Conservation (phyloP, 1,140 invertebrate genomes). For the Drosophila aff. region DNA sequence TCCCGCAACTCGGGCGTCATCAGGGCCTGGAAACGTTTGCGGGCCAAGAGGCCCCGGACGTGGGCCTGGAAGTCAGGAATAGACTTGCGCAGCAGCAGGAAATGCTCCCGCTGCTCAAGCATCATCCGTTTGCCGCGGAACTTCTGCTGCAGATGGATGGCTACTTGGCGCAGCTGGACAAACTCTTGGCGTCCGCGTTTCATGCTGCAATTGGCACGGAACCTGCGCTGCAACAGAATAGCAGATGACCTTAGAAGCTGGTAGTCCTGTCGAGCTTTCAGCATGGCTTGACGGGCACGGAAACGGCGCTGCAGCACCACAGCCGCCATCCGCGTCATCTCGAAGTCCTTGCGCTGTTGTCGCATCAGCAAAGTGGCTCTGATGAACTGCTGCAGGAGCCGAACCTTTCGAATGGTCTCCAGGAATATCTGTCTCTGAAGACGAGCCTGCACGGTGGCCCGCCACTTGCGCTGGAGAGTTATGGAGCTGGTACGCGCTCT, state of each 20-base stretch:
- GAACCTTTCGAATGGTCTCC: slow-evolving; percentile 52
- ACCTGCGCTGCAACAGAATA: slow-evolving; percentile 82
- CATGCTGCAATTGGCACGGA: slow-evolving; percentile 82
- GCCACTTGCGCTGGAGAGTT: slow-evolving; percentile 76
- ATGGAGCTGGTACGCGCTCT: slow-evolving; percentile 52
- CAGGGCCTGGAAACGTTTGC: slow-evolving; percentile 84
- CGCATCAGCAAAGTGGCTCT: slow-evolving; percentile 64
- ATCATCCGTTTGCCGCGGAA: slow-evolving; percentile 85
- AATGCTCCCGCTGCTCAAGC: slow-evolving; percentile 52
- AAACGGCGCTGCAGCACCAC: slow-evolving; percentile 86
- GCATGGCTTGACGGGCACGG: slow-evolving; percentile 78
- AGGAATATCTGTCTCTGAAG: slow-evolving; percentile 72
- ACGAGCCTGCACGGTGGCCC: slow-evolving; percentile 52
- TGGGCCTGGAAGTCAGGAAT: slow-evolving; percentile 85
- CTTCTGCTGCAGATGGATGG: slow-evolving; percentile 85
- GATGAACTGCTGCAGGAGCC: slow-evolving; percentile 84
- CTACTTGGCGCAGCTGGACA: slow-evolving; percentile 60
- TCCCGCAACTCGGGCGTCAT: slow-evolving; percentile 85
- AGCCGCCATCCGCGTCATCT: slow-evolving; percentile 76
- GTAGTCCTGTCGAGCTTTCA: slow-evolving; percentile 74
- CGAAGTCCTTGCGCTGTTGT: slow-evolving; percentile 71
- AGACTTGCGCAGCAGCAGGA: slow-evolving; percentile 35
- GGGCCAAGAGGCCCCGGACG: slow-evolving; percentile 86
- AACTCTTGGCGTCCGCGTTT: slow-evolving; percentile 73
- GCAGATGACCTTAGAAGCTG: slow-evolving; percentile 59